Evolutionary conservation across 2,888 invertebrate species (phyloP).

Genomic region (Ennomos fuscantarius): DNA sequence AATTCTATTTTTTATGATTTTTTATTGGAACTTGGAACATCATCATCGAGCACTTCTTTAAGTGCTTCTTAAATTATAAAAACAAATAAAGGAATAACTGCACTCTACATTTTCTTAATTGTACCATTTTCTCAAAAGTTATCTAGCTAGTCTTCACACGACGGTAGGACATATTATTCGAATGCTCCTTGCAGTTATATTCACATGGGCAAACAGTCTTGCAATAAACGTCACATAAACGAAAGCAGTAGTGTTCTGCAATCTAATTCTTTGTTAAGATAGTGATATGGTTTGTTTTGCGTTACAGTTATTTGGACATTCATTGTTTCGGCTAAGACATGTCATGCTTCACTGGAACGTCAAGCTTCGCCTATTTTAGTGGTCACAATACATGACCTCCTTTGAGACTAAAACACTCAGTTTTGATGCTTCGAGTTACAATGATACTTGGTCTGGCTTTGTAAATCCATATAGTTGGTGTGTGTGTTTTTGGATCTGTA

Average conservation of each 20-base stretch:
- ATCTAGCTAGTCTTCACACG: not conserved
- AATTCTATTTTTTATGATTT: no score
- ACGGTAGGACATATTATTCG: slow-evolving; percentile 28
- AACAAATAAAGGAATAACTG: no score
- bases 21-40: no score
- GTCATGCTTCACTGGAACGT: slow-evolving; percentile 59
- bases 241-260: slow-evolving; percentile 32
- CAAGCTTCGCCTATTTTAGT: slow-evolving; percentile 67
- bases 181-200: slow-evolving; percentile 41
- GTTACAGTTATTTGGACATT: slow-evolving; percentile 12
- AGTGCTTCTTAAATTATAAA: no score
- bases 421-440: slow-evolving; percentile 29
- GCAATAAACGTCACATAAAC: slow-evolving; percentile 51
- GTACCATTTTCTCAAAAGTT: slow-evolving; percentile 2
- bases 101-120: no score
- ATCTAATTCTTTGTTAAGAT: slow-evolving; percentile 23
- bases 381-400: slow-evolving; percentile 61
- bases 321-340: slow-evolving; percentile 42
- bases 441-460: slow-evolving; percentile 14
- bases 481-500: no score
- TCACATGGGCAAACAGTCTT: slow-evolving; percentile 47
- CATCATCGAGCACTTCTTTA: no score
- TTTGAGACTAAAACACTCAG: slow-evolving; percentile 45
- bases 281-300: slow-evolving; percentile 38
- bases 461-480: no score